Base-by-base conservation (phyloP, 2,113 vertebrate species). In the Butorides virescens region DNA sequence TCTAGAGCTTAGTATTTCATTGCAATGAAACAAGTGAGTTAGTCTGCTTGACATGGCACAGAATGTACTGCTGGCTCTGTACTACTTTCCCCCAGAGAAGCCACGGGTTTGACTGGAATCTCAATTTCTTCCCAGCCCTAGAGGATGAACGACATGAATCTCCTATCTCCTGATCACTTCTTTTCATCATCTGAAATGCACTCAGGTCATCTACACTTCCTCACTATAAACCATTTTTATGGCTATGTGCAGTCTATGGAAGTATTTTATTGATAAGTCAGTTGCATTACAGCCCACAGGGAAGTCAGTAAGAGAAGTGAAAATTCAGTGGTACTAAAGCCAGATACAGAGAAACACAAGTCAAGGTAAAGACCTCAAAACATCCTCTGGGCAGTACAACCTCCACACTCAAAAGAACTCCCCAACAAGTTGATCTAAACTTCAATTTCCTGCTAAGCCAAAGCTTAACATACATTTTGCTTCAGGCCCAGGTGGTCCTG, bases 401-500 rank as follows among this genome's bases (percentile, higher is more conserved):
- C 7, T 44, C 39, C 36, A 11, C 29, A 12, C 25, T 44, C 56
- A 8, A 32, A 32, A 50, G 8, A 77, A 15, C 49, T 36, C 59
- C 19, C 21, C 53, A 62, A 42, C 3, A 5, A 34, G 15, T 0
- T 10, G 27, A 5, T n/a, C 47, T 42, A 23, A 76, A 44, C 15
- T 25, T 47, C 53, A 17, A 6, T 12, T 22, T 52, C 42, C 71
- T 7, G 3, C 67, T 47, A 32, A 13, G n/a, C 5, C 14, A 13
- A 18, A 37, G 34, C 49, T 15, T 7, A 58, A 17, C 1, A 39
- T 2, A 17, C 39, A 2, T 10, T 70, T 6, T 9, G 23, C 29
- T 36, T 12, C n/a, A 13, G 37, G 49, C 22, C 21, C 22, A 7
- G 52, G 7, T 0, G 10, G 14, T 30, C 4, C 59, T 3, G 39